Evolutionary conservation across 2,797 vertebrate genomes (phyloP).

Genomic region (Erethizon dorsatum): DNA sequence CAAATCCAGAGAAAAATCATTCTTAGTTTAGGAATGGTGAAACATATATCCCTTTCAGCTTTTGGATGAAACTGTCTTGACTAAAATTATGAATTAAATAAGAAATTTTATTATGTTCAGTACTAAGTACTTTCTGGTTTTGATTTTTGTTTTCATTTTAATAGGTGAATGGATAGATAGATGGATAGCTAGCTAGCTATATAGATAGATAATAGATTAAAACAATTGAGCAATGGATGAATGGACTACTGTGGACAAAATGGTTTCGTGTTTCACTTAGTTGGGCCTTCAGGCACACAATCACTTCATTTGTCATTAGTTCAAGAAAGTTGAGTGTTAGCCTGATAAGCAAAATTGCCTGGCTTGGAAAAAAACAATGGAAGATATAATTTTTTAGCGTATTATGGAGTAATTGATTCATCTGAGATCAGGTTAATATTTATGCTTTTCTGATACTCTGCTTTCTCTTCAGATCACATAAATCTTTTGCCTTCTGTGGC

Average conservation of each 20-base stretch:
- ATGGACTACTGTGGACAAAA: slow-evolving; percentile 41
- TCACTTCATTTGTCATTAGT: slow-evolving; percentile 57
- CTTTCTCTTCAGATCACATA: not conserved
- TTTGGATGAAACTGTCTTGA: slow-evolving; percentile 30
- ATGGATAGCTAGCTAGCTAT: too few species aligned
- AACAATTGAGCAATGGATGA: not conserved
- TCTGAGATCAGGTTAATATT: slow-evolving; percentile 51
- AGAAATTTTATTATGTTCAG: not conserved
- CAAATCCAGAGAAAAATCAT: not conserved
- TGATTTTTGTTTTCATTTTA: slow-evolving; percentile 43
- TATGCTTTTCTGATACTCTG: slow-evolving; percentile 51
- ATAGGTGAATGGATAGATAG: not conserved
- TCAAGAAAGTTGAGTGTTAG: slow-evolving; percentile 47
- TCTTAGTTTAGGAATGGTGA: slow-evolving; percentile 1
- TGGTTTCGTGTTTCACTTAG: slow-evolving; percentile 53
- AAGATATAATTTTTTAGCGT: slow-evolving; percentile 49
- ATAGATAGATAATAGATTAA: slow-evolving; percentile 1
- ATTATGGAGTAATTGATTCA: slow-evolving; percentile 61
- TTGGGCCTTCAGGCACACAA: slow-evolving; percentile 2
- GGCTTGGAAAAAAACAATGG: slow-evolving; percentile 25
- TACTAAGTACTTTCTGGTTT: slow-evolving; percentile 41
- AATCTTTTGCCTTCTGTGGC: not conserved
- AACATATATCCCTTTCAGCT: slow-evolving; percentile 14
- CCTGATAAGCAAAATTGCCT: slow-evolving; percentile 12
- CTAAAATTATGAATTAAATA: slow-evolving; percentile 57